A percentile compares a stretch with the other conserved stretches of the same genome.
phyloP scores from a whole-genome alignment of 2,113 vertebrate genomes.

The Lethenteron camtschaticum region DNA sequence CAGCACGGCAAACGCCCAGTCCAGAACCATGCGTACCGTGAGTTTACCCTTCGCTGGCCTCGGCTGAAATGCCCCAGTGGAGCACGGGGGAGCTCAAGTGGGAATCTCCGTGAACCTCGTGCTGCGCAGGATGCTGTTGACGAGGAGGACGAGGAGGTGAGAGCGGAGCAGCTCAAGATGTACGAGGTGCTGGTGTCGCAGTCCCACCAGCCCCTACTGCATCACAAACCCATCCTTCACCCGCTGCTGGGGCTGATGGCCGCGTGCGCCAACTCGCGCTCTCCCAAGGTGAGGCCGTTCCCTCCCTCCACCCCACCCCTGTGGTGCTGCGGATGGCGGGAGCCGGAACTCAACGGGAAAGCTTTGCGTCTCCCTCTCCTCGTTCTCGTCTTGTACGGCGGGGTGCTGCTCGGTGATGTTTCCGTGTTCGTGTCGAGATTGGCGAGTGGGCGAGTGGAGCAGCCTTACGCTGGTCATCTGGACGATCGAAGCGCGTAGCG shows the following conservation, averaged over 20 bases:
- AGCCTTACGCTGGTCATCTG: not conserved
- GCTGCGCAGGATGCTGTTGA: slow-evolving; percentile 16
- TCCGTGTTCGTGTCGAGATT: not conserved
- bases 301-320: not conserved
- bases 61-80: too few relatives aligned
- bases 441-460: not conserved
- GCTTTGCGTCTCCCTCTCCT: not conserved
- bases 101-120: too few relatives aligned
- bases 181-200: slow-evolving; percentile 81
- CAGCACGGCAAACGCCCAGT: too few relatives aligned
- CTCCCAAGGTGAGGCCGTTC: not conserved
- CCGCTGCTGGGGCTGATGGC: slow-evolving; percentile 53
- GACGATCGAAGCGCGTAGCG: too few relatives aligned
- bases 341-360: not conserved
- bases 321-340: not conserved
- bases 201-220: slow-evolving; percentile 58
- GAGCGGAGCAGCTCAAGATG: slow-evolving; percentile 58
- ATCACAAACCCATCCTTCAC: slow-evolving; percentile 44
- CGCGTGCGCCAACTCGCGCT: slow-evolving; percentile 30
- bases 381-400: not conserved
- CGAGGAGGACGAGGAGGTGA: slow-evolving; percentile 35
- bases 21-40: too few relatives aligned
- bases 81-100: too few relatives aligned
- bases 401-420: not conserved
- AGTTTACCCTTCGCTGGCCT: too few relatives aligned